Evolutionary conservation across 2,888 invertebrate genomes (phyloP).

Genomic region (Theodoxus fluviatilis): DNA sequence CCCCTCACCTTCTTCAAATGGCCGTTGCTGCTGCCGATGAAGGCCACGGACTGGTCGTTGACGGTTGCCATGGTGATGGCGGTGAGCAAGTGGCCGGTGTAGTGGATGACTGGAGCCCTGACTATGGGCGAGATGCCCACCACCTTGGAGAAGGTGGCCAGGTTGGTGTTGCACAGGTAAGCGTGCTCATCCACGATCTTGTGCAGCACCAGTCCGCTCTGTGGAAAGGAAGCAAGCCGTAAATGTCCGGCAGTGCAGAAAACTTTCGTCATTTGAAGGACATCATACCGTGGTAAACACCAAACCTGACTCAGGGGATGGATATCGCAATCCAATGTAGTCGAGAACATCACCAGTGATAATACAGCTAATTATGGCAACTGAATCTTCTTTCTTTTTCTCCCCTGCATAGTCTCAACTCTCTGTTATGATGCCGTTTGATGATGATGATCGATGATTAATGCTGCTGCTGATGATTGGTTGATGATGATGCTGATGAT

Average conservation of each 20-base stretch:
- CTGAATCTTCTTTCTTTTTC: background rate
- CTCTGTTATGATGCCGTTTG: no score
- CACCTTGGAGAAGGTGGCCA: constrained; percentile 66
- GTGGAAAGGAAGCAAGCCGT: no score
- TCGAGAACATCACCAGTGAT: background rate
- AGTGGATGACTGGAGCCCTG: constrained; percentile 84
- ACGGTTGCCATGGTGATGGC: constrained; percentile 96
- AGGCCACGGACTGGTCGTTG: constrained; percentile 95
- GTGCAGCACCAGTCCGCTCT: constrained; percentile 42
- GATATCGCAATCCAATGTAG: background rate
- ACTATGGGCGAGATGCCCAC: constrained; percentile 91
- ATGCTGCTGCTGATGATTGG: no score
- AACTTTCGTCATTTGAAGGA: no score
- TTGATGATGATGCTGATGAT: no score
- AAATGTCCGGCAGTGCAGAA: no score
- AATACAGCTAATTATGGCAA: background rate
- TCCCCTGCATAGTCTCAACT: no score
- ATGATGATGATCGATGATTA: no score
- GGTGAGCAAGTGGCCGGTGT: constrained; percentile 78
- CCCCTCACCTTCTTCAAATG: constrained; percentile 84
- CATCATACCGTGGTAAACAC: no score
- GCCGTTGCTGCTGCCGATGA: constrained; percentile 90
- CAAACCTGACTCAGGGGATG: no score
- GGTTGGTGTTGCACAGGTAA: constrained; percentile 47
- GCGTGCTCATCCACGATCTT: constrained; percentile 40